Evolutionary conservation across 1,140 invertebrate genomes (phyloP).

Genomic region (Euwallacea fornicatus): DNA sequence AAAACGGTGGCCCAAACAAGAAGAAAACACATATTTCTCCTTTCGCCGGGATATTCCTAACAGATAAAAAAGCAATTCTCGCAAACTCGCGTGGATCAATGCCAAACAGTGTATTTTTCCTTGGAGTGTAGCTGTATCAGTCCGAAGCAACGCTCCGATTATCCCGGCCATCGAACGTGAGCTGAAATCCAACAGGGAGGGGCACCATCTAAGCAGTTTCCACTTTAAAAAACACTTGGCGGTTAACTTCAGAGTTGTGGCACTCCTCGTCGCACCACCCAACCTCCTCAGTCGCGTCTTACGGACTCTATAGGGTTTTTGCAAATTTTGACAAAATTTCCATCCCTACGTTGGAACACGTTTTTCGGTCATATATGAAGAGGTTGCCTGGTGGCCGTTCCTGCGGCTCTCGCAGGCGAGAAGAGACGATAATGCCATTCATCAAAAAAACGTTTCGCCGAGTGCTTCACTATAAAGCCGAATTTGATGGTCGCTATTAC

Average conservation of each 20-base stretch:
- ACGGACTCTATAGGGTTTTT: no score
- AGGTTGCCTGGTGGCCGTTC: background rate
- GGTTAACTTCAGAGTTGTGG: no score
- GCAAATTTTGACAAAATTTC: no score
- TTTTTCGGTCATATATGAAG: no score
- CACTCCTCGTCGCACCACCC: no score
- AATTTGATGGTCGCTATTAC: constrained; percentile 49
- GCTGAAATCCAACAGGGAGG: constrained; percentile 44
- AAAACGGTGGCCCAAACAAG: background rate
- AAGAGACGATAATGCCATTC: constrained; percentile 51
- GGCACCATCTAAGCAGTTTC: constrained; percentile 17
- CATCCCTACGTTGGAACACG: no score
- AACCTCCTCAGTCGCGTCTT: no score
- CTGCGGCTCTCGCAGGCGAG: constrained; percentile 27
- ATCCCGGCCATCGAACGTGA: constrained; percentile 51
- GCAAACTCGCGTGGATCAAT: constrained; percentile 34
- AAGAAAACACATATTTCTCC: constrained; percentile 6
- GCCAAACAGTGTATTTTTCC: constrained; percentile 40
- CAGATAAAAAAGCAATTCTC: constrained; percentile 39
- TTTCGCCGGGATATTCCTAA: constrained; percentile 5
- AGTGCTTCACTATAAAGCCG: constrained; percentile 52
- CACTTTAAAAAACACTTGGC: background rate
- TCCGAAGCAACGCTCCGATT: constrained; percentile 43
- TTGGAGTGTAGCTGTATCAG: constrained; percentile 36
- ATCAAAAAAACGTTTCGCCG: constrained; percentile 53